Conservation (phyloP, 35 echinoderm and acorn worm genomes). For the Apostichopus californicus region DNA sequence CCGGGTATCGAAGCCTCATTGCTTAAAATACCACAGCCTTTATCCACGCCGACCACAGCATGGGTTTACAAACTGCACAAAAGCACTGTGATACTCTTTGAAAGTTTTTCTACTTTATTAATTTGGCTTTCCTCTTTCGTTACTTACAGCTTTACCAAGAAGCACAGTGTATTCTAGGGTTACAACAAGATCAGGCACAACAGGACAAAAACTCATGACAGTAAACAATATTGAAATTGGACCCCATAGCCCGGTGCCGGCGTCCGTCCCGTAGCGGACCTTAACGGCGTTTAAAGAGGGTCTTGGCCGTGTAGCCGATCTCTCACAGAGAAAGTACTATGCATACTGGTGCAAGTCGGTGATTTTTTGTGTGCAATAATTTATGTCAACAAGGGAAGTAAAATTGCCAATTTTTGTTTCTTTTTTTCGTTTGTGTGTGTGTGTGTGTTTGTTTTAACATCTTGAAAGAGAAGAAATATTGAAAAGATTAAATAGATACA, state of each 20-base stretch:
- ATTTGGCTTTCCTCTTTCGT: too few relatives aligned
- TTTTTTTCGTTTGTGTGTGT: too few relatives aligned
- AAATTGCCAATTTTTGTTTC: conserved; percentile 4
- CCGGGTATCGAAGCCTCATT: too few relatives aligned
- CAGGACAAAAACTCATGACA: conserved; percentile 35
- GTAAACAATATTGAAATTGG: background rate
- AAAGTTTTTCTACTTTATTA: too few relatives aligned
- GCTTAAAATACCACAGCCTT: too few relatives aligned
- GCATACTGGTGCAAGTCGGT: conserved; percentile 14
- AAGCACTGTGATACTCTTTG: too few relatives aligned
- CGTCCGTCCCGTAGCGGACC: background rate
- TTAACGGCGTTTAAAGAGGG: too few relatives aligned
- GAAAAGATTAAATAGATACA: conserved; percentile 25
- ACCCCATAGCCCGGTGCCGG: background rate
- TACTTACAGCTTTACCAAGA: conserved; percentile 50
- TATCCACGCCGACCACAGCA: too few relatives aligned
- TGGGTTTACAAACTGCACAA: too few relatives aligned
- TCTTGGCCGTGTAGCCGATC: too few relatives aligned
- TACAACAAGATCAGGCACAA: conserved; percentile 9
- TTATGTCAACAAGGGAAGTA: conserved; percentile 27
- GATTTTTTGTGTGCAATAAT: conserved; percentile 43
- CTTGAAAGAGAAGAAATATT: background rate
- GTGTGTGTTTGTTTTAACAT: background rate
- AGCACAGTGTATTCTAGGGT: conserved; percentile 63
- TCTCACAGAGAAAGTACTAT: conserved; percentile 28